phyloP scores from a whole-genome alignment of 2,888 invertebrate species.

The Ethmia dodecea region DNA sequence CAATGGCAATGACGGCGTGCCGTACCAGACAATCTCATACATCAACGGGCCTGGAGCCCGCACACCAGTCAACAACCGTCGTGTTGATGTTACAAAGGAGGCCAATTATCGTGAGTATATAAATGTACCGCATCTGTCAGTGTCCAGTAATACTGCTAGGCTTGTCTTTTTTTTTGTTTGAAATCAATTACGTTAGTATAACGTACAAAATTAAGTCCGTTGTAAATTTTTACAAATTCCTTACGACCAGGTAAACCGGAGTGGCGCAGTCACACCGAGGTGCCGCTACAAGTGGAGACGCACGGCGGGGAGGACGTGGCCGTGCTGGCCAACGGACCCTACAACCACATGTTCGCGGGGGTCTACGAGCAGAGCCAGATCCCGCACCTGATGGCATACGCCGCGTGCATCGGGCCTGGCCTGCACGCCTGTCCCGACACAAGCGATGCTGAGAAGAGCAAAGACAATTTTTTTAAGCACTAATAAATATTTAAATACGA shows the following conservation, averaged over 20 bases:
- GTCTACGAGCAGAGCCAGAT: conserved; percentile 87
- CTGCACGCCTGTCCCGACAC: conserved; percentile 27
- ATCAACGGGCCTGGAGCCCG: conserved; percentile 79
- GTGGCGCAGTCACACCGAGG: too few relatives aligned
- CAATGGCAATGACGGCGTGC: conserved; percentile 50
- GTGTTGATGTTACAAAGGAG: conserved; percentile 50
- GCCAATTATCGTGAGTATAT: conserved; percentile 20
- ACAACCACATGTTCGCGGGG: conserved; percentile 85
- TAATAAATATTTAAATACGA: too few relatives aligned
- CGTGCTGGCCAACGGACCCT: conserved; percentile 84
- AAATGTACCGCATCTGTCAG: too few relatives aligned
- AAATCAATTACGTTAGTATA: too few relatives aligned
- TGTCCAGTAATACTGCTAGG: too few relatives aligned
- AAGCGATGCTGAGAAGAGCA: too few relatives aligned
- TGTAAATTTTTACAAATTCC: too few relatives aligned
- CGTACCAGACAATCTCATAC: conserved; percentile 77
- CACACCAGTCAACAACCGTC: too few relatives aligned
- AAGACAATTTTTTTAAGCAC: too few relatives aligned
- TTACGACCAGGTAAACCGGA: too few relatives aligned
- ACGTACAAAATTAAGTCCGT: too few relatives aligned
- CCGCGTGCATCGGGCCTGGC: conserved; percentile 81
- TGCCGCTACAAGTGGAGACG: conserved; percentile 80
- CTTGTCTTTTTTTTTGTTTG: too few relatives aligned
- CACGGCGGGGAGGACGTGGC: conserved; percentile 89
- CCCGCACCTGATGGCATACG: conserved; percentile 85